A percentile compares a stretch with the other conserved stretches of the same genome.
Conservation (phyloP, 2,113 vertebrate species). For the Gymnobelideus leadbeateri region DNA sequence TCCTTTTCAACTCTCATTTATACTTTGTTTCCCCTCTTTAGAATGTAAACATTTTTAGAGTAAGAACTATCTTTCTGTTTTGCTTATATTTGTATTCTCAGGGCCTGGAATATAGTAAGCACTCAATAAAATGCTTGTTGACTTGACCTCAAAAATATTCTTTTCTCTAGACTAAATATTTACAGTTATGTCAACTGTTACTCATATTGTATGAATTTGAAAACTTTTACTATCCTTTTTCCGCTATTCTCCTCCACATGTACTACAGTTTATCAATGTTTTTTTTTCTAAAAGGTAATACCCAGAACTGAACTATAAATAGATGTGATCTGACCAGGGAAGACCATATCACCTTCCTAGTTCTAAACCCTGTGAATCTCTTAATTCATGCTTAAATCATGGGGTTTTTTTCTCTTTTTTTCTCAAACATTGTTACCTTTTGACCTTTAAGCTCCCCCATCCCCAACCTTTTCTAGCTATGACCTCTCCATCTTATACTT, state of each 20-base stretch:
- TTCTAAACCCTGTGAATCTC: not conserved
- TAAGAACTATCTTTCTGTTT: not conserved
- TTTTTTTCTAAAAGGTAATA: too few relatives aligned
- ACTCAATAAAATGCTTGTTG: too few relatives aligned
- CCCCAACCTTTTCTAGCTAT: not conserved
- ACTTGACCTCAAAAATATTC: too few relatives aligned
- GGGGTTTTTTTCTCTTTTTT: not conserved
- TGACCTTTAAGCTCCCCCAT: not conserved
- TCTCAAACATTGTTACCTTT: not conserved
- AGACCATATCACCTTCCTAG: not conserved
- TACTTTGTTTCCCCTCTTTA: not conserved
- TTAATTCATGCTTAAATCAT: not conserved
- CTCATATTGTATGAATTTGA: too few relatives aligned
- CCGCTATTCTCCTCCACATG: too few relatives aligned
- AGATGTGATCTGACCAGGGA: too few relatives aligned
- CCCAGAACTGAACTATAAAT: too few relatives aligned
- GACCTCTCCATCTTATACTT: not conserved
- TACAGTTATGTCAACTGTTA: too few relatives aligned
- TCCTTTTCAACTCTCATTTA: not conserved
- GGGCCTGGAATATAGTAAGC: not conserved
- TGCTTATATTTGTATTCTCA: not conserved
- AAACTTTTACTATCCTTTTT: too few relatives aligned
- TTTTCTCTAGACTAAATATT: too few relatives aligned
- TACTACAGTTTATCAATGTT: too few relatives aligned
- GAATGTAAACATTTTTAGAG: not conserved